Conservation (phyloP, 1,140 invertebrate species). For the Leptoteleia sp. region DNA sequence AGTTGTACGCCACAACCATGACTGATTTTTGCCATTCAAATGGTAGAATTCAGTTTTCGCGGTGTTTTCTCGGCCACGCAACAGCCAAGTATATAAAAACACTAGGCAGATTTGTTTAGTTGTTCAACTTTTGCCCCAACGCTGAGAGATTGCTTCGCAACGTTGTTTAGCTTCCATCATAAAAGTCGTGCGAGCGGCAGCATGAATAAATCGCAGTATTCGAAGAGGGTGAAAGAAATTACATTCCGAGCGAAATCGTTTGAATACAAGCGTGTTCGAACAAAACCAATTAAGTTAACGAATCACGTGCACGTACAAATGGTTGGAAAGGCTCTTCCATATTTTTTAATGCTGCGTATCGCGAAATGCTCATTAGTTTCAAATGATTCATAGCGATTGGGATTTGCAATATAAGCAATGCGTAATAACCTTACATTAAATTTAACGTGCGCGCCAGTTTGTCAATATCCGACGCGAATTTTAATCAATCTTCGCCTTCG, state of each 20-base stretch:
- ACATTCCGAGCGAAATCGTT: slow-evolving; percentile 62
- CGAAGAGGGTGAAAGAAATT: slow-evolving; percentile 65
- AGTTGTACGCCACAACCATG: too few relatives aligned
- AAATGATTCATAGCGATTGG: slow-evolving; percentile 56
- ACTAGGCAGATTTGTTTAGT: slow-evolving; percentile 35
- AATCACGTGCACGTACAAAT: slow-evolving; percentile 56
- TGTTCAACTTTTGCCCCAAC: slow-evolving; percentile 31
- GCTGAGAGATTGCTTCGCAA: slow-evolving; percentile 50
- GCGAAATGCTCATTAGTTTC: slow-evolving; percentile 59
- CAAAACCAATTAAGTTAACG: slow-evolving; percentile 67
- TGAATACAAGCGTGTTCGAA: slow-evolving; percentile 59
- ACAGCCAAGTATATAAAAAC: slow-evolving; percentile 27
- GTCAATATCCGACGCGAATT: slow-evolving; percentile 14
- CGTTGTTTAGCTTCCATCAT: slow-evolving; percentile 54
- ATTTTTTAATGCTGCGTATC: slow-evolving; percentile 45
- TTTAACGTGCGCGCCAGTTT: background rate
- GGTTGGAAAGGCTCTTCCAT: slow-evolving; percentile 44
- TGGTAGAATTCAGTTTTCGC: slow-evolving; percentile 10
- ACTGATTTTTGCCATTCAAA: too few relatives aligned
- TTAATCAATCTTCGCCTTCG: slow-evolving; percentile 18
- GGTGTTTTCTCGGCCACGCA: slow-evolving; percentile 4
- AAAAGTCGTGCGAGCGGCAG: slow-evolving; percentile 49
- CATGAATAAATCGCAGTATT: slow-evolving; percentile 55
- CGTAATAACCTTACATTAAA: slow-evolving; percentile 35
- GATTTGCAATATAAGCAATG: slow-evolving; percentile 43